Evolutionary conservation across 2,888 invertebrate genomes (phyloP), one percentile per base, ranked within the genome.

Genomic region (Stictocephala bisonia): DNA sequence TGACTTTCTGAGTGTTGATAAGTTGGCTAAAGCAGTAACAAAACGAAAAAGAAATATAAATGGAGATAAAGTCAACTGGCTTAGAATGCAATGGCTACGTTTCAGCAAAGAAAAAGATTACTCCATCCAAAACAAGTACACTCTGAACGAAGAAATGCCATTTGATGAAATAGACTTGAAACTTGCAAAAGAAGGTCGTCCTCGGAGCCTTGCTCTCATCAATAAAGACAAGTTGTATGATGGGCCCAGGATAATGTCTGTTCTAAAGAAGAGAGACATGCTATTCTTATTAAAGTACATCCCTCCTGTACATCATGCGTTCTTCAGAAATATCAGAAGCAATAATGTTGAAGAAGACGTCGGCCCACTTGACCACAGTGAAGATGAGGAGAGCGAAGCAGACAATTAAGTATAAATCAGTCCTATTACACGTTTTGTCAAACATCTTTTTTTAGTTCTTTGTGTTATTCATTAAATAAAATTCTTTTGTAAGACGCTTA

Each of bases 211-310:
- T 13, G 22, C 24, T 27, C 9, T n/a, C n/a, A 56, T 58, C 11
- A 29, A 60, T 15, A 53, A 60, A 15, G 15, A 58, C n/a, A 22
- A 26, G 7, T 24, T 71, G 22, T 60, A 40, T 26, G n/a, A 41
- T 24, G 18, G 60, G 2, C 72, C 66, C 22, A 11, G 51, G 15
- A 24, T 58, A 20, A 71, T 71, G 27, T 20, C 13, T 27, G 40
- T 11, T 20, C 58, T 58, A 24, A 53, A 72, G 66, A 72, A 72
- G n/a, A 66, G 72, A 40, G 72, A 66, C 22, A 72, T 72, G 69
- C 13, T 73, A 13, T 73, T 22, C 15, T 31, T 73, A 27, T 22
- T 69, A 15, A 73, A 73, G 29, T 69, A 68, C 58, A 73, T 73
- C 18, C 73, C 60, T 29, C 51, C 71, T 18, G 29, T 73, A 20